Evolutionary conservation across 1,140 invertebrate species (phyloP).

Genomic region (Apis cerana): DNA sequence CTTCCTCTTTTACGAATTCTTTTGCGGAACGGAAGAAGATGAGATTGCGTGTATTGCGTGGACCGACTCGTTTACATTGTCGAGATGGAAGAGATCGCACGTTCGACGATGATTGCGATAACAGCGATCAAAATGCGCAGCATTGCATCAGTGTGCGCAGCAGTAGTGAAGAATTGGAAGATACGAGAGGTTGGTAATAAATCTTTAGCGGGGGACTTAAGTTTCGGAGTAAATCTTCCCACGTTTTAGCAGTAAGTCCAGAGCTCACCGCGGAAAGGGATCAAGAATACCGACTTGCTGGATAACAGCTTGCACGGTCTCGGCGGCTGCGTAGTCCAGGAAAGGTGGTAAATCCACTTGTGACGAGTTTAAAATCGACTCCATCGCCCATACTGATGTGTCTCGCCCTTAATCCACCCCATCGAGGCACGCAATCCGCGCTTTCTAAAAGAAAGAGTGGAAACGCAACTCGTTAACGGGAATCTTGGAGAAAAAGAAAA

Average conservation of each 20-base stretch:
- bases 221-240: constrained; percentile 80
- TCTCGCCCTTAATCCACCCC: constrained; percentile 41
- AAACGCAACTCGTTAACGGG: not conserved
- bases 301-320: constrained; percentile 69
- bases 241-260: constrained; percentile 81
- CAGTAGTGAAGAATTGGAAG: constrained; percentile 59
- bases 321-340: constrained; percentile 63
- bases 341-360: constrained; percentile 77
- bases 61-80: not conserved
- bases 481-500: not conserved
- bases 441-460: too few relatives aligned
- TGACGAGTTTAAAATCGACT: constrained; percentile 77
- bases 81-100: not conserved
- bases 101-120: not conserved
- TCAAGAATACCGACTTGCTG: constrained; percentile 75
- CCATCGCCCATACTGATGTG: constrained; percentile 73
- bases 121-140: constrained; percentile 57
- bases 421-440: constrained; percentile 16
- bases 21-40: too few relatives aligned
- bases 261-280: constrained; percentile 77
- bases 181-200: constrained; percentile 69
- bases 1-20: too few relatives aligned
- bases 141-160: constrained; percentile 48
- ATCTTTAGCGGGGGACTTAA: constrained; percentile 79
- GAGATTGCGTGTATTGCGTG: too few relatives aligned